phyloP scores from a whole-genome alignment of 1,140 invertebrate species.

The Lordiphosa stackelbergi region DNA sequence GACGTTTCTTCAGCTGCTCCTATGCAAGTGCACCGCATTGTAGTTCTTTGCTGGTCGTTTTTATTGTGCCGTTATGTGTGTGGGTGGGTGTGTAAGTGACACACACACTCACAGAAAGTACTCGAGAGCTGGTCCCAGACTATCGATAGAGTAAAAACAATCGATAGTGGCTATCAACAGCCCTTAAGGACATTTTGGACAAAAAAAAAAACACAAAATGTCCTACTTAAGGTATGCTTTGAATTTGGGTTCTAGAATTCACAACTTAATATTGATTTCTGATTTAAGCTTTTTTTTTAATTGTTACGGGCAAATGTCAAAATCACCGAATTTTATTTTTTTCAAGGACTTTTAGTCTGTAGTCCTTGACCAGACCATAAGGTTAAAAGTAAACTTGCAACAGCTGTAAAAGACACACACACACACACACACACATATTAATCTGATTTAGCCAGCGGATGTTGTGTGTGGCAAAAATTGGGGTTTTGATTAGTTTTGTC shows the following conservation, averaged over 20 bases:
- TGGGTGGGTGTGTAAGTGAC: not conserved
- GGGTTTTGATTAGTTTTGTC: slow-evolving; percentile 12
- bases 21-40: not conserved
- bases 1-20: too few species aligned
- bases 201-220: too few species aligned
- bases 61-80: slow-evolving; percentile 1
- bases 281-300: too few species aligned
- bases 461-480: slow-evolving; percentile 7
- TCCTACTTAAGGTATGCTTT: too few species aligned
- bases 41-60: slow-evolving; percentile 12
- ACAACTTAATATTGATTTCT: too few species aligned
- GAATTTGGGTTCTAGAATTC: too few species aligned
- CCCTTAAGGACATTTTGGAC: too few species aligned
- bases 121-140: too few species aligned
- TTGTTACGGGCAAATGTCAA: too few species aligned
- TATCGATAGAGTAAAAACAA: too few species aligned
- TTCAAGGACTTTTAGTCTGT: slow-evolving; percentile 4
- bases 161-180: too few species aligned
- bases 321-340: too few species aligned
- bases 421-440: slow-evolving; percentile 15
- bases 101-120: slow-evolving; percentile 16
- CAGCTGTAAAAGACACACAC: slow-evolving; percentile 48
- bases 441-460: slow-evolving; percentile 8
- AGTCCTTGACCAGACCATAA: slow-evolving; percentile 18
- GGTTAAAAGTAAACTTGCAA: slow-evolving; percentile 27